These are phyloP conservation scores for Folsomia manolachei DNA, from an alignment of 2,888 invertebrate genomes.

Conservation along the genomic window DNA sequence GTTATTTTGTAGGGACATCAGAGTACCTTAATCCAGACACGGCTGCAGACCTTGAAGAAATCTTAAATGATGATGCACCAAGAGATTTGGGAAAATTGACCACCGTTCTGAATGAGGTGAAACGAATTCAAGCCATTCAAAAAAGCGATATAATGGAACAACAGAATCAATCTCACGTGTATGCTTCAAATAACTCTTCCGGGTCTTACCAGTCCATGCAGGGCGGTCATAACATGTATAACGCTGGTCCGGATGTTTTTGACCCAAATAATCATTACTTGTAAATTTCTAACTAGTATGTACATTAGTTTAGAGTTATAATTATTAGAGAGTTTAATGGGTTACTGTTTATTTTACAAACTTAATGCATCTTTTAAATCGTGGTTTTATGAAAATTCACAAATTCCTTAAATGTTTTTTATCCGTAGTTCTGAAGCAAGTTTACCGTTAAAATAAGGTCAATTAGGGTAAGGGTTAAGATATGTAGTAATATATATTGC, in stretches of 20 bases:
- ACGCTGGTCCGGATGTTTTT: conserved; percentile 29
- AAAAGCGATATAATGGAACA: conserved; percentile 1
- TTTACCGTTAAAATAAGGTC: no score
- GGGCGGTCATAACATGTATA: conserved; percentile 21
- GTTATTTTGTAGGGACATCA: conserved; percentile 32
- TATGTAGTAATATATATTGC: no score
- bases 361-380: no score
- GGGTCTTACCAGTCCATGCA: conserved; percentile 15
- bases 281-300: neutral
- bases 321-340: no score
- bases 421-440: no score
- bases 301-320: no score
- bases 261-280: conserved; percentile 15
- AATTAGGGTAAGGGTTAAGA: no score
- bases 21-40: conserved; percentile 44
- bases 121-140: conserved; percentile 40
- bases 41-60: conserved; percentile 44
- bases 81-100: conserved; percentile 43
- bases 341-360: no score
- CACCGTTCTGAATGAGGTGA: conserved; percentile 44
- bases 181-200: neutral
- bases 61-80: conserved; percentile 43
- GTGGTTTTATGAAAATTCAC: no score
- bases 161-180: neutral
- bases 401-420: no score